Conservation (phyloP, 2,113 vertebrate genomes). For the Pollachius pollachius region DNA sequence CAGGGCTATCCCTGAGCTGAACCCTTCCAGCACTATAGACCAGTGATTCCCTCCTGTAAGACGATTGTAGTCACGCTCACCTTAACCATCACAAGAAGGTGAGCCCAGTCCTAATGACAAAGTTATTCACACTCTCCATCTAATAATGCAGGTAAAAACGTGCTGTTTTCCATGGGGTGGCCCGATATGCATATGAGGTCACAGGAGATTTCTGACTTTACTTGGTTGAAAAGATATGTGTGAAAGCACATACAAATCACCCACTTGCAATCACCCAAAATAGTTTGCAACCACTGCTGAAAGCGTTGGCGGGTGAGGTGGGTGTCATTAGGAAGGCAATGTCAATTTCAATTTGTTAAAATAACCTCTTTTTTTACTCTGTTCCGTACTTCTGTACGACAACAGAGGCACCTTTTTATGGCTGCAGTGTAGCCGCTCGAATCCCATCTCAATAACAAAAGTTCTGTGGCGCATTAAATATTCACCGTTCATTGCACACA, state of each 20-base stretch:
- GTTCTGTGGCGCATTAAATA: conserved; percentile 68
- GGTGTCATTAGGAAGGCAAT: not conserved
- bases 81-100: conserved; percentile 6
- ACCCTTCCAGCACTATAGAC: conserved; percentile 4
- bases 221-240: no score
- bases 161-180: no score
- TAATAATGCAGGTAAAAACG: no score
- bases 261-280: no score
- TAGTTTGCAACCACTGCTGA: no score
- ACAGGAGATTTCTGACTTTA: no score
- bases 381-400: not conserved
- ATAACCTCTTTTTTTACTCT: not conserved
- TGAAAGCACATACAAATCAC: no score
- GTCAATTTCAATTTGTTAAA: not conserved
- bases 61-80: not conserved
- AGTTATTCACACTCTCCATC: no score
- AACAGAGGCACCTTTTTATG: conserved; percentile 47
- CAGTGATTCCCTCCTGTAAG: conserved; percentile 18
- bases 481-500: conserved; percentile 54
- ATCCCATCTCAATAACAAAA: conserved; percentile 69
- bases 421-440: conserved; percentile 48
- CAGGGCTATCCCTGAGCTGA: conserved; percentile 15
- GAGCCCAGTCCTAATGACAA: not conserved
- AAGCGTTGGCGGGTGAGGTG: no score
- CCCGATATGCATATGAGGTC: no score